Base-by-base conservation (phyloP, 2,888 invertebrate species). In the Zygothrica quintamaculata region DNA sequence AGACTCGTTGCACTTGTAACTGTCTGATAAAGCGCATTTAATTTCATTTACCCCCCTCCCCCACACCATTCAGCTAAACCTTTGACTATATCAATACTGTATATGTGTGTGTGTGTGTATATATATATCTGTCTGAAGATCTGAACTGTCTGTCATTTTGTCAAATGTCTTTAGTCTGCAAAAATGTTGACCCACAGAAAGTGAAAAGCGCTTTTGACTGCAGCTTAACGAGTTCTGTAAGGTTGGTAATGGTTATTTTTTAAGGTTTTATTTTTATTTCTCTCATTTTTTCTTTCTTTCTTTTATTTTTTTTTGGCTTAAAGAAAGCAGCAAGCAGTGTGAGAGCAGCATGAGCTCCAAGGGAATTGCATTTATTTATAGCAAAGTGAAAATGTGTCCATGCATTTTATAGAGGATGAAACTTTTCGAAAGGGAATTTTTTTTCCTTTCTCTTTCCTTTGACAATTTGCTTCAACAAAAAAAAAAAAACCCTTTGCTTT, bases 11-110 rank as follows among this genome's bases (percentile, higher is more conserved):
- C n/a, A n/a, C n/a, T n/a, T n/a, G n/a, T n/a, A n/a, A n/a, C n/a
- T n/a, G n/a, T n/a, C n/a, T n/a, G n/a, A n/a, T n/a, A n/a, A n/a
- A 47, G 39, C 22, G 29, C 59, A 72, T 65, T 58, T 58, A 26
- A 61, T 58, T 75, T 65, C 42, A 37, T 37, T 56, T 33, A 29
- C n/a, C n/a, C n/a, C 34, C 3, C 34, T 58, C 68, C 8, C 12
- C n/a, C 25, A 29, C 50, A 26, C 15, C 37, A 36, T 22, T 34
- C 34, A 40, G 51, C 61, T 39, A 42, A 43, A 53, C 37, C 58
- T 67, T 66, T 78, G 74, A 66, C 65, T 84, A 76, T 69, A 72
- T 75, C 79, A 71, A 59, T 53, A 66, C 75, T 51, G 26, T 31
- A 26, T 26, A 26, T 26, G 4, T 34, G 13, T 8, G 5, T 8